Conservation (phyloP, 1,140 invertebrate species). For the Nylanderia fulva region DNA sequence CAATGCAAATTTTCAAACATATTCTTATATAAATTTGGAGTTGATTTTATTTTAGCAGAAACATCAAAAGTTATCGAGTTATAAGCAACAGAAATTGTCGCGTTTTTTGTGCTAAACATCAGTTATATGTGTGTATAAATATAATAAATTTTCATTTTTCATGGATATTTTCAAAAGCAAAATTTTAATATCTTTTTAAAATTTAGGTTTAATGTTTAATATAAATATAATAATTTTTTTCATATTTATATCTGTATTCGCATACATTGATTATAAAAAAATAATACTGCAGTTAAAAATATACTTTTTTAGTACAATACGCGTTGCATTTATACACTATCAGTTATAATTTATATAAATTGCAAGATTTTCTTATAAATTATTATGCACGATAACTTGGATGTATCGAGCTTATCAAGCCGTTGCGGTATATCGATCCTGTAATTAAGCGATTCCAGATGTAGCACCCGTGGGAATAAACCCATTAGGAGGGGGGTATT, state of each 20-base stretch:
- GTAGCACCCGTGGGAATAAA: conserved; percentile 41
- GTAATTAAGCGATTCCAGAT: conserved; percentile 47
- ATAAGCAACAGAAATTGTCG: background rate
- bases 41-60: conserved; percentile 5
- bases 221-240: background rate
- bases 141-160: conserved; percentile 6
- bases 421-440: conserved; percentile 23
- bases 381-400: conserved; percentile 29
- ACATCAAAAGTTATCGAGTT: background rate
- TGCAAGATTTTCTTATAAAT: background rate
- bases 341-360: background rate
- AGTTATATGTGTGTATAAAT: background rate
- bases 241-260: background rate
- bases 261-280: background rate
- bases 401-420: background rate
- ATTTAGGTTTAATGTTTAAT: background rate
- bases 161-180: background rate
- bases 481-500: conserved; percentile 34
- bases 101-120: background rate
- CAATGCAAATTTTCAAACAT: background rate
- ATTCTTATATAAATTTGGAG: background rate
- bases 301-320: background rate
- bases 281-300: conserved; percentile 9
- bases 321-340: background rate
- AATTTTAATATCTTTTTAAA: background rate